Evolutionary conservation across 2,113 vertebrate genomes (phyloP), one percentile per base, ranked within the genome.

Genomic region (Puma concolor): DNA sequence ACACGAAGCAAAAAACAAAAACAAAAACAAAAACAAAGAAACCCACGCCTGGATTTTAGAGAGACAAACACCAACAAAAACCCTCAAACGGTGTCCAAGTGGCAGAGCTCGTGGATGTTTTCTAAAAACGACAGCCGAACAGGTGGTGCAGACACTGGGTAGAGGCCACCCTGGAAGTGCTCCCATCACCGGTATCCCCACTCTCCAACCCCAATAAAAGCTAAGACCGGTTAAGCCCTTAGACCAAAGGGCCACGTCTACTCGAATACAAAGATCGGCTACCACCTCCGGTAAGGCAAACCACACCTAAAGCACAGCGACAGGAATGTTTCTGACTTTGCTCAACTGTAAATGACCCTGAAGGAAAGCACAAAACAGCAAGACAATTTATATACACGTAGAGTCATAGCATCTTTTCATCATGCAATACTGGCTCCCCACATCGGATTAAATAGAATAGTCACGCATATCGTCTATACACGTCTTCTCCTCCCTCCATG

Each of bases 391-490:
- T 7, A 81, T 2, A 72, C 15, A 90, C 0, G 0, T 6, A 52
- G 91, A 69, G 7, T 50, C 90, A 66, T 6, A 79, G 21, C 67
- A 15, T 54, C 97, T 96, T 94, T 97, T 98, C 95, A 86, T 94
- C 99, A 98, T 98, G 98, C 98, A 98, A 98, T 98, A 94, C 25
- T 63, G 98, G 96, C 91, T 94, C 98, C 98, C 98, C 97, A 90
- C 94, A 69, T 98, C 98, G 91, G 94, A 98, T 99, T 99, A 99
- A 99, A 99, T 98, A 99, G 98, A 98, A 91, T 98, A 98, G 98
- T 98, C 98, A 98, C 98, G 98, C 98, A 98, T 71, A 98, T 87
- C 64, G 91, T 97, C 66, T 85, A 98, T 97, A 98, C 97, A 98
- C 94, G 96, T 98, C 98, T 96, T 72, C 94, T 96, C 97, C 95